A percentile compares a stretch with the other conserved stretches of the same genome.
phyloP scores from a whole-genome alignment of 2,888 invertebrate species.

The Crematogaster levior region DNA sequence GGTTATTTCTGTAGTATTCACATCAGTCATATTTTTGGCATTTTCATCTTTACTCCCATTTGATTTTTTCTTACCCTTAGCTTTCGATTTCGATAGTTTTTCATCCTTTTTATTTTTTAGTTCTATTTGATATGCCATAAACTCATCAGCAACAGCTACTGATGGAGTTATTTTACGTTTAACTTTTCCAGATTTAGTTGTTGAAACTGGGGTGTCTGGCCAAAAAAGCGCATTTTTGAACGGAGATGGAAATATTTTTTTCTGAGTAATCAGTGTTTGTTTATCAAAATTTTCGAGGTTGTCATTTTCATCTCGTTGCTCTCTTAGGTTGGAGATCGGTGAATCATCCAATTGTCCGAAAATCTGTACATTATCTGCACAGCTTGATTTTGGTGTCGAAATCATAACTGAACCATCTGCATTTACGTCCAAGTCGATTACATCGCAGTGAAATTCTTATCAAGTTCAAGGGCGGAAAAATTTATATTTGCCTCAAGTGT shows the following conservation, averaged over 20 bases:
- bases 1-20: neutral
- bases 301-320: neutral
- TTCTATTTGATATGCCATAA: neutral
- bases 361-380: neutral
- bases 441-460: neutral
- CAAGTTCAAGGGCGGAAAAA: neutral
- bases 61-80: neutral
- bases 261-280: neutral
- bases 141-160: neutral
- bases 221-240: neutral
- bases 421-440: neutral
- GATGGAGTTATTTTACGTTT: neutral
- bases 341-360: neutral
- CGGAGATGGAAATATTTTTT: neutral
- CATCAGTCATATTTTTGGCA: neutral
- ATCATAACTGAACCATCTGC: neutral
- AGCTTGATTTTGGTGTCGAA: constrained; percentile 1
- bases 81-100: neutral
- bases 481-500: neutral
- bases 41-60: neutral
- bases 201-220: constrained; percentile 1
- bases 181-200: neutral
- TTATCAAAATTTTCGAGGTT: neutral
- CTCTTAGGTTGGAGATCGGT: neutral
- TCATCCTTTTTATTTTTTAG: neutral